phyloP scores from a whole-genome alignment of 2,888 invertebrate species.

The Melieria picta region DNA sequence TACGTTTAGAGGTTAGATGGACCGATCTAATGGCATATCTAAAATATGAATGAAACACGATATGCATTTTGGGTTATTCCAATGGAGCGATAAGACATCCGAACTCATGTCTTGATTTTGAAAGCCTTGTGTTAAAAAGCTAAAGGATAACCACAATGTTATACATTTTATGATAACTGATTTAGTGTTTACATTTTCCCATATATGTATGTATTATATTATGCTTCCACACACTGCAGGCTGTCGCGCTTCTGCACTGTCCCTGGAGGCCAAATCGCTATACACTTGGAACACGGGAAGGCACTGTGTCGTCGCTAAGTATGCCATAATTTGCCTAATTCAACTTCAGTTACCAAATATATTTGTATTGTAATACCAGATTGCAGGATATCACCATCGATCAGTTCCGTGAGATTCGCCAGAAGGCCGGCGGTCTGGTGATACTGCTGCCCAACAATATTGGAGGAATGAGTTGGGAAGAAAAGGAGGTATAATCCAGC shows the following conservation, averaged over 20 bases:
- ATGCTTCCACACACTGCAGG: conserved; percentile 68
- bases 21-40: too few relatives aligned
- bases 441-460: conserved; percentile 83
- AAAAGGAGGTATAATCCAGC: conserved; percentile 72
- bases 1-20: too few relatives aligned
- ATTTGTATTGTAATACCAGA: conserved; percentile 47
- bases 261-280: conserved; percentile 88
- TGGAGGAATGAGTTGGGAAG: conserved; percentile 71
- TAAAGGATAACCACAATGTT: too few relatives aligned
- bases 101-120: too few relatives aligned
- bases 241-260: conserved; percentile 84
- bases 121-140: too few relatives aligned
- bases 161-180: too few relatives aligned
- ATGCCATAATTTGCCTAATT: conserved; percentile 34
- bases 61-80: too few relatives aligned
- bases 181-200: too few relatives aligned
- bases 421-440: conserved; percentile 87
- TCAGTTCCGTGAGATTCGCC: conserved; percentile 78
- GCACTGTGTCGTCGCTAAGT: conserved; percentile 84
- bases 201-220: too few relatives aligned
- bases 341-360: neutral
- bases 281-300: conserved; percentile 87
- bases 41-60: too few relatives aligned
- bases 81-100: too few relatives aligned
- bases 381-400: conserved; percentile 83